A percentile compares a stretch with the other conserved stretches of the same genome.
phyloP scores from a whole-genome alignment of 2,888 invertebrate species.

The Apocheima hispidaria region DNA sequence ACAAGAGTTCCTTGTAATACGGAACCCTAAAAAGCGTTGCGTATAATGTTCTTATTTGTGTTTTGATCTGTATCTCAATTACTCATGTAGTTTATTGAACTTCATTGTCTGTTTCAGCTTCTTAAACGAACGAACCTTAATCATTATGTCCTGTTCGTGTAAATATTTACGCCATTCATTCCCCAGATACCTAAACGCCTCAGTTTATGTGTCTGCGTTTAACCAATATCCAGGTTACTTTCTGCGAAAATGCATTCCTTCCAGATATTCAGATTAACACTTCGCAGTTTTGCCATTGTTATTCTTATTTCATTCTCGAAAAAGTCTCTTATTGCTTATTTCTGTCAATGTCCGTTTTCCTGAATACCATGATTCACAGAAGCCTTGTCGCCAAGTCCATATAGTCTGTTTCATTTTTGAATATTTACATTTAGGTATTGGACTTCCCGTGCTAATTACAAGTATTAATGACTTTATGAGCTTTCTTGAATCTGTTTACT shows the following conservation, averaged over 20 bases:
- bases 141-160: constrained; percentile 21
- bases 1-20: no score
- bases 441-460: constrained; percentile 9
- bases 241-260: constrained; percentile 33
- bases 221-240: constrained; percentile 37
- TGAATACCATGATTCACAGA: constrained; percentile 29
- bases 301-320: constrained; percentile 18
- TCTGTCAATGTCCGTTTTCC: constrained; percentile 13
- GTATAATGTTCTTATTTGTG: background rate
- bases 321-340: constrained; percentile 20
- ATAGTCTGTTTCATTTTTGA: constrained; percentile 14
- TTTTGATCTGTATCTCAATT: constrained; percentile 14
- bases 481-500: background rate
- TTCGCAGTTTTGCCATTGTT: constrained; percentile 6
- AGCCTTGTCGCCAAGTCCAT: constrained; percentile 9
- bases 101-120: constrained; percentile 26
- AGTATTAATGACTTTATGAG: constrained; percentile 11
- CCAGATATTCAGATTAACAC: constrained; percentile 10
- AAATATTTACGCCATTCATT: constrained; percentile 36
- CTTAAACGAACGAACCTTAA: constrained; percentile 11
- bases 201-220: constrained; percentile 9
- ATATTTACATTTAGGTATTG: constrained; percentile 16
- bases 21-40: background rate
- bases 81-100: constrained; percentile 16
- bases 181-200: constrained; percentile 22